Conservation (phyloP, 2,797 vertebrate species). For the Ptychadena robeensis region DNA sequence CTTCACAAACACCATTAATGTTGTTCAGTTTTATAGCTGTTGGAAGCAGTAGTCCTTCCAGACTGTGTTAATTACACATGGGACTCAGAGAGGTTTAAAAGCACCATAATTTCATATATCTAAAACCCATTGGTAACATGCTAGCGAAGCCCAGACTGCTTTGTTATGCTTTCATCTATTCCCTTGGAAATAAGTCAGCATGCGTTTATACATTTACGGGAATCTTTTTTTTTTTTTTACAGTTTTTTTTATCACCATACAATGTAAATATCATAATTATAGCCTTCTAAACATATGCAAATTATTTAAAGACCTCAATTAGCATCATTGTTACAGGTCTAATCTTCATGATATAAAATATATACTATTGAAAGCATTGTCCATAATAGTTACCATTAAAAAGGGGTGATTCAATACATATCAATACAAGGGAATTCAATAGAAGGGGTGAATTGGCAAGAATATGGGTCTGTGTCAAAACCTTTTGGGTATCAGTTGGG, state of each 20-base stretch:
- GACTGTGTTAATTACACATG: constrained; percentile 53
- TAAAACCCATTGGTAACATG: constrained; percentile 12
- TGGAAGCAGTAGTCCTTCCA: constrained; percentile 38
- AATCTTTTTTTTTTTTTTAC: constrained; percentile 7
- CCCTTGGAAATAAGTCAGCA: constrained; percentile 24
- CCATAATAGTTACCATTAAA: too few species aligned
- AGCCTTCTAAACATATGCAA: not conserved
- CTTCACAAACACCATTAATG: constrained; percentile 13
- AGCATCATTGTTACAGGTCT: not conserved
- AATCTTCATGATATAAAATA: not conserved
- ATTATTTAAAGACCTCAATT: not conserved
- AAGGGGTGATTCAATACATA: too few species aligned
- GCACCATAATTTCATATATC: constrained; percentile 43
- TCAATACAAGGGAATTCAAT: too few species aligned
- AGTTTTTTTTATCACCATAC: not conserved
- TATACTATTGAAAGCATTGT: not conserved
- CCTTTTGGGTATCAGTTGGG: too few species aligned
- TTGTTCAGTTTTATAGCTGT: constrained; percentile 32
- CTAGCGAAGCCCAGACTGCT: constrained; percentile 33
- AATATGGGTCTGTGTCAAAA: too few species aligned
- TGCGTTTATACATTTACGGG: constrained; percentile 27
- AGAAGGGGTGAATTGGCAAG: too few species aligned
- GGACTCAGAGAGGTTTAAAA: constrained; percentile 44
- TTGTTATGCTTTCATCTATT: constrained; percentile 24
- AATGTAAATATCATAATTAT: not conserved